A percentile compares a stretch with the other conserved stretches of the same genome.
Evolutionary conservation across 2,113 vertebrate genomes (phyloP).

Genomic region (Galbula dea): DNA sequence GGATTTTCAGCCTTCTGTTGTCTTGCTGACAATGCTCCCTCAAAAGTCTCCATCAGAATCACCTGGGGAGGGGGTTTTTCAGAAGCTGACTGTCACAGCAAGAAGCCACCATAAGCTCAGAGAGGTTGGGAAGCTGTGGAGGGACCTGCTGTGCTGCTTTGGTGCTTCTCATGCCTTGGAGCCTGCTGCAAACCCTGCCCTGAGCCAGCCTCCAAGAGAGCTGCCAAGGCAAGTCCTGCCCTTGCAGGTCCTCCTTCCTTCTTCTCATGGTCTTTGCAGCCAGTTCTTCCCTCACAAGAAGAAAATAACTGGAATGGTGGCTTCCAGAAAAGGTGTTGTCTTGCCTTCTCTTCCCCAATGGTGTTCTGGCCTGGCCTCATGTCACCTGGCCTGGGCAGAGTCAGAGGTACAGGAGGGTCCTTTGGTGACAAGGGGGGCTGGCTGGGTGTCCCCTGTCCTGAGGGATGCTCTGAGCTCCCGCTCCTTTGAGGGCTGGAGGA

Average conservation of each 20-base stretch:
- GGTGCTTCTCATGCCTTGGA: rapidly evolving
- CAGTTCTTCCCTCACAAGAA: background rate
- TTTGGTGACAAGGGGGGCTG: rapidly evolving
- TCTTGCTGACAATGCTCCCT: background rate
- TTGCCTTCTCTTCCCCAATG: background rate
- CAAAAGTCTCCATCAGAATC: background rate
- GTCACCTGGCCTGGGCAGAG: background rate
- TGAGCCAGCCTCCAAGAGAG: rapidly evolving
- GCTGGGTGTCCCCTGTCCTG: no score
- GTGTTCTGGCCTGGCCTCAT: background rate
- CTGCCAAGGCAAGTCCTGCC: background rate
- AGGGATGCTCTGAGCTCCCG: background rate
- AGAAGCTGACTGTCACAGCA: background rate
- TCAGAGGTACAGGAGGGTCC: background rate
- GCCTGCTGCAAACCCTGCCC: background rate
- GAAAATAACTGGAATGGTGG: background rate
- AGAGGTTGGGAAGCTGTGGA: background rate
- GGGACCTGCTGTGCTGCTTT: background rate
- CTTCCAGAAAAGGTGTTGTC: background rate
- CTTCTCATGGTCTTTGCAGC: rapidly evolving
- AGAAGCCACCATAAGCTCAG: background rate
- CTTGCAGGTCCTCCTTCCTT: background rate
- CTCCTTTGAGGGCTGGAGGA: no score
- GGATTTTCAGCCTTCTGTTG: background rate
- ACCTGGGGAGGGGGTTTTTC: background rate